phyloP scores from a whole-genome alignment of 2,113 vertebrate genomes.

The Hystrix brachyura region DNA sequence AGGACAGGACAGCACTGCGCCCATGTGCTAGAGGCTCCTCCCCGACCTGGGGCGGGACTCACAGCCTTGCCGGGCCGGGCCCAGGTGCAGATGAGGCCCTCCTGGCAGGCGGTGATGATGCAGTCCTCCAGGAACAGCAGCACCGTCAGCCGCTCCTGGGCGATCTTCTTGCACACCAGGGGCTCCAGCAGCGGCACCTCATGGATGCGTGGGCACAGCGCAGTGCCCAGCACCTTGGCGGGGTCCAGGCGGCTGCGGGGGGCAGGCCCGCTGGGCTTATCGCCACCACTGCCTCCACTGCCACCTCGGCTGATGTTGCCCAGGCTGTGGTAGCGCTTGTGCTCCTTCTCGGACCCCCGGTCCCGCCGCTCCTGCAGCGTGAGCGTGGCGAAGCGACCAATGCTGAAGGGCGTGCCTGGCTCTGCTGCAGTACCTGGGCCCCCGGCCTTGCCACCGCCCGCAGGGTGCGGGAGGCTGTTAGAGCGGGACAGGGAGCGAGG shows the following conservation, averaged over 20 bases:
- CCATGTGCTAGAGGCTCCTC: not conserved
- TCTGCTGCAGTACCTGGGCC: constrained; percentile 51
- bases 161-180: constrained; percentile 96
- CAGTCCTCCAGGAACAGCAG: constrained; percentile 97
- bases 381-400: constrained; percentile 93
- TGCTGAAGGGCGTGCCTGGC: constrained; percentile 89
- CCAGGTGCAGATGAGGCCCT: constrained; percentile 96
- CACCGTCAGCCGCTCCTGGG: constrained; percentile 95
- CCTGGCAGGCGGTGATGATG: constrained; percentile 96
- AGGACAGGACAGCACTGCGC: not conserved
- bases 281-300: constrained; percentile 88
- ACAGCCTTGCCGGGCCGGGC: constrained; percentile 93
- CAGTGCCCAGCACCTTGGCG: constrained; percentile 93
- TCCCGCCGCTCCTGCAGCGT: constrained; percentile 89
- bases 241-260: constrained; percentile 90
- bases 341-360: constrained; percentile 89
- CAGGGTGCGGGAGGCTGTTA: constrained; percentile 95
- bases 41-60: constrained; percentile 73
- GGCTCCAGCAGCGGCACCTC: constrained; percentile 96
- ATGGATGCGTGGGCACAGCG: constrained; percentile 94
- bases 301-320: constrained; percentile 94
- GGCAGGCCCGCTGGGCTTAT: constrained; percentile 89
- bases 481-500: constrained; percentile 94
- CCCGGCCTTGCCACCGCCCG: constrained; percentile 88
- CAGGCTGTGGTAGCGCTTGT: constrained; percentile 95